Conservation (phyloP, 2,797 vertebrate genomes). For the Megalops cyprinoides region DNA sequence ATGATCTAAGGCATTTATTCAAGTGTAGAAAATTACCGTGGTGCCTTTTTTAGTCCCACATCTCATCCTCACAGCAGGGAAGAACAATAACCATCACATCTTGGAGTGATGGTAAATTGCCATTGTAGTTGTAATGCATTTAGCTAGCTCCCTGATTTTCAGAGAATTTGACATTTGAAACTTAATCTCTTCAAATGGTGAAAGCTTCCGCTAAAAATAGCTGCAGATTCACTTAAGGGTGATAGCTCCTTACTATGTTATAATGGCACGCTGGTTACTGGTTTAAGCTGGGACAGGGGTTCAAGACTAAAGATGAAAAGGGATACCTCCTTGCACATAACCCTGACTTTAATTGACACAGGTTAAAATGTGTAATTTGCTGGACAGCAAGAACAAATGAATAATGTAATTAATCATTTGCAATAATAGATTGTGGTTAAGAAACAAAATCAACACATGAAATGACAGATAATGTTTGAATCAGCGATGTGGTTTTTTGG, state of each 20-base stretch:
- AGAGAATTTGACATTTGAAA: background rate
- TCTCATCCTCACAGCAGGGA: background rate
- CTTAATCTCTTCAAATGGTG: background rate
- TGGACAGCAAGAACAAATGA: no score
- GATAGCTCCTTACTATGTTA: background rate
- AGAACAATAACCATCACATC: background rate
- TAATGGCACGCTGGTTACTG: background rate
- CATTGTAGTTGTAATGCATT: background rate
- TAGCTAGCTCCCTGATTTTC: no score
- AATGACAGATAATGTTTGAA: no score
- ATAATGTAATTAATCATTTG: no score
- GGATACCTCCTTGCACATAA: background rate
- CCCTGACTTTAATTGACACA: background rate
- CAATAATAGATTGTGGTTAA: no score
- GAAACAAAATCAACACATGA: no score
- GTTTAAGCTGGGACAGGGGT: background rate
- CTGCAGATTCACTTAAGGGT: background rate
- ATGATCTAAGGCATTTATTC: no score
- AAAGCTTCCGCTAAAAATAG: background rate
- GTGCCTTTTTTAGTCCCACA: background rate
- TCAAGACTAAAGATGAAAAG: background rate
- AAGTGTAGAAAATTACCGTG: no score
- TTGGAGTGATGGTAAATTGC: background rate
- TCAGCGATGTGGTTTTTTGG: no score
- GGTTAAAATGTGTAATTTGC: background rate